Percentiles rank a stretch among this genome's conserved stretches.
phyloP scores from a whole-genome alignment of 2,797 vertebrate species.

The Pipistrellus pipistrellus region DNA sequence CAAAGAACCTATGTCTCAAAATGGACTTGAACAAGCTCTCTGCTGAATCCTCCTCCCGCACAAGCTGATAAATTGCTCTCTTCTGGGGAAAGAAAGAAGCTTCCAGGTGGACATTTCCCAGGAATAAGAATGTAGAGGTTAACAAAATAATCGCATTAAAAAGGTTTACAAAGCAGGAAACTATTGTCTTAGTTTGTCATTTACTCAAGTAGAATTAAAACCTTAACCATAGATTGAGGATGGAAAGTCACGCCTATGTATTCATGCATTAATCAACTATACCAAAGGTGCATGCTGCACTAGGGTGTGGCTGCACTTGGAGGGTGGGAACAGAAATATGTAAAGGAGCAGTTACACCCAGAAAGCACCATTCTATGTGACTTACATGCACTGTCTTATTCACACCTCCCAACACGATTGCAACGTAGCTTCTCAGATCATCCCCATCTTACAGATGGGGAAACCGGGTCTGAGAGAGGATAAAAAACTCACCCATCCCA shows the following conservation, averaged over 20 bases:
- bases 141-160: slow-evolving; percentile 54
- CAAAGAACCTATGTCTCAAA: slow-evolving; percentile 23
- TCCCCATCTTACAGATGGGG: not conserved
- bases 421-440: not conserved
- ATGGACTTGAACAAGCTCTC: slow-evolving; percentile 18
- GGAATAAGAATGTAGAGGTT: slow-evolving; percentile 12
- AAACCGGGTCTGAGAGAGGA: not conserved
- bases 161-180: slow-evolving; percentile 39
- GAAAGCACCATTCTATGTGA: not conserved
- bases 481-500: not conserved
- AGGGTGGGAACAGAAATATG: not conserved
- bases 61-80: slow-evolving; percentile 38
- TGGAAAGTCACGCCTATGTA: not conserved
- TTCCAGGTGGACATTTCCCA: slow-evolving; percentile 32
- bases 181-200: not conserved
- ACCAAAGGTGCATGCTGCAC: fast-evolving
- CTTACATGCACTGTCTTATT: not conserved
- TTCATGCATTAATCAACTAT: not conserved
- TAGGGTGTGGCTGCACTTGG: not conserved
- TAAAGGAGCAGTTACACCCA: not conserved
- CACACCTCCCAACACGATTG: not conserved
- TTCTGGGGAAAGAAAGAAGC: slow-evolving; percentile 22
- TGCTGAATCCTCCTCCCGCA: slow-evolving; percentile 35
- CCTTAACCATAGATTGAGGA: not conserved
- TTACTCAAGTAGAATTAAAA: slow-evolving; percentile 45